Evolutionary conservation across 2,888 invertebrate species (phyloP).

Genomic region (Cacoxenus indagator): DNA sequence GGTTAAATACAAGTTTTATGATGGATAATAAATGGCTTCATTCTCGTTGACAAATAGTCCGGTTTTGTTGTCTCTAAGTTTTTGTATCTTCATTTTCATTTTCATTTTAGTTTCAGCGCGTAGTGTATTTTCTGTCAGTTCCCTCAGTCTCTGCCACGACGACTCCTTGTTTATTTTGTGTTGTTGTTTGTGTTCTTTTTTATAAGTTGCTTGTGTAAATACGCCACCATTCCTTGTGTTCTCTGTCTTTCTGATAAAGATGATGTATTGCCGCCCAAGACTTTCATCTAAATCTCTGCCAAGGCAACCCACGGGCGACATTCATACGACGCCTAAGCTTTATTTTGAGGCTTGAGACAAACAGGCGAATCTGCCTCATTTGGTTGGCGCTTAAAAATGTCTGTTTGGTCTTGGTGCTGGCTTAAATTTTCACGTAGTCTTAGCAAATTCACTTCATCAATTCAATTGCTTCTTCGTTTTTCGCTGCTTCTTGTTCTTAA

Average conservation of each 20-base stretch:
- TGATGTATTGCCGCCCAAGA: conserved; percentile 50
- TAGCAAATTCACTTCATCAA: conserved; percentile 39
- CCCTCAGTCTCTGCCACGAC: not conserved
- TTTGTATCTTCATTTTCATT: conserved; percentile 23
- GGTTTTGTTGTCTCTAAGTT: conserved; percentile 60
- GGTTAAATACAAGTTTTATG: conserved; percentile 68
- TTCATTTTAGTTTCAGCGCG: not conserved
- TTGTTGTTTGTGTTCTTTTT: not conserved
- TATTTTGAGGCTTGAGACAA: conserved; percentile 8
- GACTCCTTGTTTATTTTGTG: conserved; percentile 1
- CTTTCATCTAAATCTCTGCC: not conserved
- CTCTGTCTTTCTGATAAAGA: conserved; percentile 49
- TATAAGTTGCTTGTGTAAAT: conserved; percentile 14
- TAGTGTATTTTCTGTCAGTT: not conserved
- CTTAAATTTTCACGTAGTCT: conserved; percentile 64
- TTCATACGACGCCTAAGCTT: conserved; percentile 5
- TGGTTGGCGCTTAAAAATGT: conserved; percentile 64
- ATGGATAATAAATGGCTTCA: conserved; percentile 68
- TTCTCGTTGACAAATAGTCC: conserved; percentile 68
- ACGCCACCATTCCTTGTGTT: conserved; percentile 1
- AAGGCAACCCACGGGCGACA: not conserved
- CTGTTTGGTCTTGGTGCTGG: too few relatives aligned
- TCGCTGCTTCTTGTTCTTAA: too few relatives aligned
- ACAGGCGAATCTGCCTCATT: conserved; percentile 28
- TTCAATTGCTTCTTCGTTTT: too few relatives aligned